Evolutionary conservation across 2,888 invertebrate genomes (phyloP), one percentile per base, ranked within the genome.

Genomic region (Rhagonycha lutea): DNA sequence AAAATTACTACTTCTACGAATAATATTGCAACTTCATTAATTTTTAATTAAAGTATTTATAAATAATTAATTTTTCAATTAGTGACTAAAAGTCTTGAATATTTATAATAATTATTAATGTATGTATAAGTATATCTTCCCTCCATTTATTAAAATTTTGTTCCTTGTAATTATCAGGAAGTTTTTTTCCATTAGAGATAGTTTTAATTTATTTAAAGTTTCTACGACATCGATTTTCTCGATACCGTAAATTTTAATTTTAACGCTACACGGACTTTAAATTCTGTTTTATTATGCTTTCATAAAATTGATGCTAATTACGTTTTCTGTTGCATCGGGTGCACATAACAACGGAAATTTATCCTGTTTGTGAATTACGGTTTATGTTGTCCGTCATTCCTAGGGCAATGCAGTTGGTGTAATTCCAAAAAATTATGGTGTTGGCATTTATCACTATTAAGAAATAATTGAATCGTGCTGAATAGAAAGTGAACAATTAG

Each of bases 241-340:
- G 69, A 75, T 72, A 69, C 61, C 68, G 72, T 71, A 75, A 75
- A 75, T 75, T 75, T 75, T 69, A 72, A 72, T 75, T 75, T 75
- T 72, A 75, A 75, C 69, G 72, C 72, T 47, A 67, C 65, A 26
- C 24, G 26, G 71, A 62, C 14, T 75, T 47, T 60, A 71, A 70
- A 75, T 65, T 65, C 18, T 65, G 26, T 65, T 65, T 65, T 65
- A 65, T 65, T 65, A 65, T 65, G n/a, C 63, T 26, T 23, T 23
- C 63, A 24, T 26, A 26, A 61, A 65, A 65, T 26, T 65, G 63
- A 65, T 65, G 24, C 23, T 65, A 65, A 65, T 65, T 65, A 65
- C 63, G 14, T 65, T 65, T 65, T n/a, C 63, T 65, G 63, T 47
- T 65, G 63, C 18, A 65, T 65, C 23, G 26, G 63, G 23, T 65